Evolutionary conservation across 2,797 vertebrate genomes (phyloP), one percentile per base, ranked within the genome.

Genomic region (Notoglanidium macrostoma): DNA sequence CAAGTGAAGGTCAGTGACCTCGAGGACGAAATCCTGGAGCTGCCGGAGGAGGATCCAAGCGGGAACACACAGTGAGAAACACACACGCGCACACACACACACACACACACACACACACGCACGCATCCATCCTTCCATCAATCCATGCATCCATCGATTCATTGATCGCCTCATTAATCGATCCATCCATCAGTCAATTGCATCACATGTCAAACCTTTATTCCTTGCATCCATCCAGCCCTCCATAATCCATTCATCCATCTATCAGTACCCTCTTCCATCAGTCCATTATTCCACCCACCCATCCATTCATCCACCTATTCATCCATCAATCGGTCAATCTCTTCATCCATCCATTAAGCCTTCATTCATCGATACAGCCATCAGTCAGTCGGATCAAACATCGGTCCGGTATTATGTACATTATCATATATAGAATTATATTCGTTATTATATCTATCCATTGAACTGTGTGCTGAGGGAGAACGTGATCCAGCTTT

Each of bases 1-100:
- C 98, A 99, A 93, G 98, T 98, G 87, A 99, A 99, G 95, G 97
- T 99, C 92, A 98, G 93, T 88, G 97, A 98, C 92, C 91, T 99
- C 92, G 97, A 98, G 83, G 98, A 99, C 1, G 98, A 99, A 94
- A 93, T 97, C 89, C 94, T 99, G 91, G 98, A 99, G 40, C 95
- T 98, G 82, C 96, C 96, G 0, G 98, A 99, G 92, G 97, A 99
- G 0, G 98, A 99, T 49, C 89, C 94, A 12, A 82, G 94, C 26
- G 91, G 94, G 12, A 93, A 92, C 93, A 95, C 92, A 92, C 95
- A 95, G 96, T 96, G 85, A 95, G 95, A 93, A 2, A 11, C 26
- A 59, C 82, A 63, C 44, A 23, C 12, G 67, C 57, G 68, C 19
- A 77, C 57, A 77, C 35, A 9, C 35, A 11, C 26, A 59, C 82